Percentiles rank a stretch among this genome's conserved stretches.
These are phyloP conservation scores for Oryzias curvinotus DNA, from an alignment of 2,113 vertebrate genomes.

Conservation along the genomic window DNA sequence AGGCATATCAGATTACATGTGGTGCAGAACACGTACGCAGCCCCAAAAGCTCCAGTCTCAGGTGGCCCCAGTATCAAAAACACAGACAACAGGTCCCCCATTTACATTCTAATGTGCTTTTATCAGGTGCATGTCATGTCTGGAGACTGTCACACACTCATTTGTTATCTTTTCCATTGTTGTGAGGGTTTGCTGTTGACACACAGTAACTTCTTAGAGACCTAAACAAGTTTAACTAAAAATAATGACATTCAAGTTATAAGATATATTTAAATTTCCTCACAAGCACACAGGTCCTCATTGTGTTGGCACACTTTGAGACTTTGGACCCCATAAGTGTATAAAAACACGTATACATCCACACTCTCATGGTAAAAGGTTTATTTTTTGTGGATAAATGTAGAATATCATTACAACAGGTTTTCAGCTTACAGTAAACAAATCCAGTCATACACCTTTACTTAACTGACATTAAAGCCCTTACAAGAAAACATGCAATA, in stretches of 20 bases:
- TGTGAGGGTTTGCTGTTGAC: too few relatives aligned
- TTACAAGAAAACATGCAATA: too few relatives aligned
- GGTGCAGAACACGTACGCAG: conserved; percentile 43
- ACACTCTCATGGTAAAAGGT: conserved; percentile 35
- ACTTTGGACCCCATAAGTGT: neutral
- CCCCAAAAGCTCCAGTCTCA: conserved; percentile 54
- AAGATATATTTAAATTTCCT: too few relatives aligned
- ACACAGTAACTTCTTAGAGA: too few relatives aligned
- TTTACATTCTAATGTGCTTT: conserved; percentile 56
- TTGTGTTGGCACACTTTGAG: too few relatives aligned
- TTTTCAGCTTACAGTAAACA: conserved; percentile 17
- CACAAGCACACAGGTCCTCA: too few relatives aligned
- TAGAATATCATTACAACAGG: conserved; percentile 13
- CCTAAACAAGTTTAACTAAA: too few relatives aligned
- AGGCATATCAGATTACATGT: conserved; percentile 47
- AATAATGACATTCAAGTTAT: too few relatives aligned
- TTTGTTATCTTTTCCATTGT: too few relatives aligned
- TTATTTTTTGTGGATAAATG: conserved; percentile 30
- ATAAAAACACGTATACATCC: neutral
- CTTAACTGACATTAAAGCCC: neutral
- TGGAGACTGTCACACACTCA: conserved; percentile 10
- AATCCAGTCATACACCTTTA: conserved; percentile 23
- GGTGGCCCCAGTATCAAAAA: conserved; percentile 42
- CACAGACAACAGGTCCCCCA: conserved; percentile 17
- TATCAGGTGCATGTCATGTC: conserved; percentile 33